Conservation (phyloP, 2,797 vertebrate genomes). For the Enteromius afrohamiltoni region DNA sequence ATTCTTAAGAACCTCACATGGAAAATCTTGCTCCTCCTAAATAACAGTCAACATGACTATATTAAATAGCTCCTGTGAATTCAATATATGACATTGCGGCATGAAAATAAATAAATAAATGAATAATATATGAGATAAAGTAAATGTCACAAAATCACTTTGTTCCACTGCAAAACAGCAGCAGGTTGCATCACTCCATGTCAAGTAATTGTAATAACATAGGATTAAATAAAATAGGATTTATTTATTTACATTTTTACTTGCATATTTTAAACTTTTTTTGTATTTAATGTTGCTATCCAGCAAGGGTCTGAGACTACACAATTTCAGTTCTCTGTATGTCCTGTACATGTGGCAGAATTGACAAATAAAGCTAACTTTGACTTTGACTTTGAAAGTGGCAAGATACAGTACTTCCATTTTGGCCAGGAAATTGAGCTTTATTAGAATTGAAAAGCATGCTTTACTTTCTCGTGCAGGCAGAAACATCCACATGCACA, state of each 20-base stretch:
- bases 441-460: not conserved
- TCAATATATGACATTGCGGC: not conserved
- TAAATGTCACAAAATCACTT: constrained; percentile 12
- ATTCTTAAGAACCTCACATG: not conserved
- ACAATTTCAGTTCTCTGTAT: no score
- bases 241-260: no score
- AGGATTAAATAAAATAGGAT: no score
- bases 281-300: no score
- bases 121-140: constrained; percentile 11
- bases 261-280: no score
- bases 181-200: not conserved
- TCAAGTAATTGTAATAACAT: no score
- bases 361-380: no score
- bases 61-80: not conserved
- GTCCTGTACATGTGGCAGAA: no score
- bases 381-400: not conserved
- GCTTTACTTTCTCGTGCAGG: not conserved
- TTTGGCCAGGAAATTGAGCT: not conserved
- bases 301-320: no score
- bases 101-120: not conserved
- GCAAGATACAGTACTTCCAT: not conserved
- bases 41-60: not conserved
- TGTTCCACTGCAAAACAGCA: not conserved
- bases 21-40: not conserved
- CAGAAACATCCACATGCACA: not conserved